Base-by-base conservation (phyloP, 2,888 invertebrate species). In the Drosophila melanosoma region DNA sequence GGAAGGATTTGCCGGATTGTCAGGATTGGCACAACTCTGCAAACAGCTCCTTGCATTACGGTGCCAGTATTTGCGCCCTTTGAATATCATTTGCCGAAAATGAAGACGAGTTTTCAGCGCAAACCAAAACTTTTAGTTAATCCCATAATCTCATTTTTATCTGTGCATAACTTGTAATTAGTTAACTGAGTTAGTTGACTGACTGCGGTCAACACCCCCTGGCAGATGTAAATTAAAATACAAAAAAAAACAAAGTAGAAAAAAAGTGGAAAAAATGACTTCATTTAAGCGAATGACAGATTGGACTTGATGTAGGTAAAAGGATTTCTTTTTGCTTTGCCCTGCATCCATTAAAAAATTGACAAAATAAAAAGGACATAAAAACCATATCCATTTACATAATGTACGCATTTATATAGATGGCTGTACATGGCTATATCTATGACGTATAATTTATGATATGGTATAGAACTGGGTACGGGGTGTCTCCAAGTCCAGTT, bases 241-340 rank as follows among this genome's bases (percentile, higher is more conserved):
- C 12, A 49, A 26, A 53, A 51, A 29, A 38, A 48, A 42, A 15
- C 23, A 11, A 15, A 49, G 29, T 5, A 23, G n/a, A 53, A 23
- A 29, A 51, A 7, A 1, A 12, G 10, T 6, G 23, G 23, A 1
- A n/a, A 52, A 49, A 48, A 48, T 8, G 12, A 12, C 23, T 17
- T 29, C 10, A 11, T 61, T 49, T 51, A 52, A 20, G 77, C 61
- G 38, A 62, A 33, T 63, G 67, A 67, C 74, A 78, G 51, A 49
- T 65, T 68, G 42, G 36, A 62, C 26, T 73, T 78, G 78, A 78
- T 65, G 35, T 65, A 56, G 74, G 67, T 66, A 63, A 65, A 74
- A 33, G 62, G 32, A 53, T 58, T 51, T 23, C 23, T 15, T 23
- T n/a, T 26, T 17, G n/a, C 29, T 29, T 38, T 38, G 23, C 36